Evolutionary conservation across 2,888 invertebrate genomes (phyloP).

Genomic region (Tetropium fuscum): DNA sequence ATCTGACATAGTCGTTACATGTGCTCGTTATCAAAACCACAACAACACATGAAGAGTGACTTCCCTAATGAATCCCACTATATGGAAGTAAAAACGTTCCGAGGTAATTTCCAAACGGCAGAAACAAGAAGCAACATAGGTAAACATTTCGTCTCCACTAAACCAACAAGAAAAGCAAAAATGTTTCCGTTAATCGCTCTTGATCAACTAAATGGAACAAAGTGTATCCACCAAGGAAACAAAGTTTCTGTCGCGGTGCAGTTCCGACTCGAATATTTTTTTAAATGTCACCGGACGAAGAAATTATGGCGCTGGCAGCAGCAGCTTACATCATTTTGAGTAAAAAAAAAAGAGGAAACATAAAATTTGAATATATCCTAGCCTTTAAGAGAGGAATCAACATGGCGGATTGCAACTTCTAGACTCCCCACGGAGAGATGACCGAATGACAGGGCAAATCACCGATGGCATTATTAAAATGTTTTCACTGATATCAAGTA

Average conservation of each 20-base stretch:
- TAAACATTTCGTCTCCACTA: conserved; percentile 3
- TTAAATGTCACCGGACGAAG: conserved; percentile 9
- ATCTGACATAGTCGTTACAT: too few relatives aligned
- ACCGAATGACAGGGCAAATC: conserved; percentile 10
- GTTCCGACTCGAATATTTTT: neutral
- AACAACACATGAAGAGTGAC: too few relatives aligned
- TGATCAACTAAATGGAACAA: conserved; percentile 1
- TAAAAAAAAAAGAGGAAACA: conserved; percentile 34
- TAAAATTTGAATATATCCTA: conserved; percentile 38
- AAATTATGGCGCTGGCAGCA: conserved; percentile 10
- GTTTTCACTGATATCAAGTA: conserved; percentile 12
- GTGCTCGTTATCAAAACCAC: too few relatives aligned
- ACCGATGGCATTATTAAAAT: conserved; percentile 7
- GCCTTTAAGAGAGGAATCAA: conserved; percentile 17
- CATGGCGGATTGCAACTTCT: conserved; percentile 18
- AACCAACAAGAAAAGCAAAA: conserved; percentile 5
- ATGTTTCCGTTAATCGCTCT: conserved; percentile 2
- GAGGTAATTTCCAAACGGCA: conserved; percentile 1
- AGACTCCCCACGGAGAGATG: conserved; percentile 10
- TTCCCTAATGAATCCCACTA: too few relatives aligned
- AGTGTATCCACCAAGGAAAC: conserved; percentile 2
- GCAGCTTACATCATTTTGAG: conserved; percentile 19
- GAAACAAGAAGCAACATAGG: conserved; percentile 4
- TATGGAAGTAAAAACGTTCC: too few relatives aligned
- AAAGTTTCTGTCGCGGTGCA: conserved; percentile 8